These are phyloP conservation scores for Vultur gryphus DNA, from an alignment of 2,797 vertebrate species.

Conservation along the genomic window DNA sequence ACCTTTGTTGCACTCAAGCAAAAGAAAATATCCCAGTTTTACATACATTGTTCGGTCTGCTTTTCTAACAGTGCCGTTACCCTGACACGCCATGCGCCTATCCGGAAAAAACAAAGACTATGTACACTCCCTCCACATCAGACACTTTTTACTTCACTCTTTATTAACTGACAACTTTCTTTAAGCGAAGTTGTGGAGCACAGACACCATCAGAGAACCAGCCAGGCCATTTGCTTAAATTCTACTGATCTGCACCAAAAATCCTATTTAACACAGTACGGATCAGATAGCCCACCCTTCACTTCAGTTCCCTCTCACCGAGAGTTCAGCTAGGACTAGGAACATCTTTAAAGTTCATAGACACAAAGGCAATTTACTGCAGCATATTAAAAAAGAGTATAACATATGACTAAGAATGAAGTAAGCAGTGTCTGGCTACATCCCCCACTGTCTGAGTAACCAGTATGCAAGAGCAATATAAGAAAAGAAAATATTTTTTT, in stretches of 20 bases:
- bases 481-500: neutral
- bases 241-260: neutral
- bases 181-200: neutral
- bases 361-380: constrained; percentile 45
- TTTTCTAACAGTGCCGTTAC: neutral
- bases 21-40: neutral
- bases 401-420: constrained; percentile 53
- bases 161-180: neutral
- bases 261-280: neutral
- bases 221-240: neutral
- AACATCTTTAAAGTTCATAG: constrained; percentile 19
- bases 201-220: neutral
- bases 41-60: neutral
- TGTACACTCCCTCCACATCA: neutral
- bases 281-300: neutral
- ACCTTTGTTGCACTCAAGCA: neutral
- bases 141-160: neutral
- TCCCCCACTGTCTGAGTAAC: constrained; percentile 3
- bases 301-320: neutral
- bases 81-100: neutral
- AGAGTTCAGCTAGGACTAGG: neutral
- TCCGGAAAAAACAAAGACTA: neutral
- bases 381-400: neutral
- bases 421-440: constrained; percentile 16
- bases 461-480: neutral